These are phyloP conservation scores for Ochropacha duplaris DNA, from an alignment of 2,888 invertebrate genomes.

Conservation along the genomic window DNA sequence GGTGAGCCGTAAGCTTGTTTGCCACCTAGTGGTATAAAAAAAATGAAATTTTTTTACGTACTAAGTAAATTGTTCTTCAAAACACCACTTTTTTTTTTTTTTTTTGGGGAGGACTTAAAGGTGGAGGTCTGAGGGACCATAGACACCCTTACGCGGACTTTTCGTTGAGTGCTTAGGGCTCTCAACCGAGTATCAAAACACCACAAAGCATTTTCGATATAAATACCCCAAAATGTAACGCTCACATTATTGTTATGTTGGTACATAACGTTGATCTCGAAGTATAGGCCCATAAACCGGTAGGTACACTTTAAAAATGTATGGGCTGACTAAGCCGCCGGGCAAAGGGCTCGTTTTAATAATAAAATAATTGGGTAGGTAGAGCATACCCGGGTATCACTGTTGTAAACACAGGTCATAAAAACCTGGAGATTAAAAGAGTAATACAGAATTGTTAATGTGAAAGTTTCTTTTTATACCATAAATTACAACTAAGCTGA, in stretches of 20 bases:
- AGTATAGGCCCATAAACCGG: not conserved
- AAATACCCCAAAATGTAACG: not conserved
- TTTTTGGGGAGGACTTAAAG: too few species aligned
- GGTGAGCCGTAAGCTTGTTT: too few species aligned
- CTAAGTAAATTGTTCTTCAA: too few species aligned
- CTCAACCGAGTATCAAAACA: not conserved
- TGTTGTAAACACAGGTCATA: not conserved
- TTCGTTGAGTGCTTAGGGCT: too few species aligned
- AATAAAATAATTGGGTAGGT: slow-evolving; percentile 7
- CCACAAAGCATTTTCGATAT: not conserved
- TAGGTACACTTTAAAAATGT: not conserved
- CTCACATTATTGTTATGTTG: not conserved
- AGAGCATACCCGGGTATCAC: not conserved
- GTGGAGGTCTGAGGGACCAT: too few species aligned
- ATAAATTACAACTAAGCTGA: too few species aligned
- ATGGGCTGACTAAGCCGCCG: not conserved
- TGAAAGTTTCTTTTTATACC: too few species aligned
- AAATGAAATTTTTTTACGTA: too few species aligned
- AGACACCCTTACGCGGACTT: too few species aligned
- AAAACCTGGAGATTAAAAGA: not conserved
- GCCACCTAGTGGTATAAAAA: too few species aligned
- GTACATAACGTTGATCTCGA: not conserved
- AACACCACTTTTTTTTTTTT: too few species aligned
- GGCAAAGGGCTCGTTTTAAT: slow-evolving; percentile 5
- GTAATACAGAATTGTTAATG: too few species aligned